Evolutionary conservation across 2,888 invertebrate genomes (phyloP), one percentile per base, ranked within the genome.

Genomic region (Scaptomyza reducta): DNA sequence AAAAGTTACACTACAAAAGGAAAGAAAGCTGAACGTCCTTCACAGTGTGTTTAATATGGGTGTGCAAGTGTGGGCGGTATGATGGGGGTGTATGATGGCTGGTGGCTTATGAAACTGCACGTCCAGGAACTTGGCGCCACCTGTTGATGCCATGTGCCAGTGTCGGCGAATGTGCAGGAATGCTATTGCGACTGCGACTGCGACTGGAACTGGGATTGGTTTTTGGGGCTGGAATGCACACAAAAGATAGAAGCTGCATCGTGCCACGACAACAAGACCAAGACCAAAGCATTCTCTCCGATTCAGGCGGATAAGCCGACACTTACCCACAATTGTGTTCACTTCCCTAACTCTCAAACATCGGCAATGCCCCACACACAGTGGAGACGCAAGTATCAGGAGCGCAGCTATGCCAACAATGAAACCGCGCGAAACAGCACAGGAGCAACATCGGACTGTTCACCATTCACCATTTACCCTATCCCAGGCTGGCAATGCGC

Each of bases 1-100:
- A 79, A 83, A 84, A 70, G 69, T 78, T 84, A 41, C 74, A 63
- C 49, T 46, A 60, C 77, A 82, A 82, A 87, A 83, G 60, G 70
- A 87, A 77, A 68, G 70, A 76, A 78, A 79, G 61, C 65, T 60
- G 64, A 80, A 87, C 87, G 82, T 80, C 82, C 82, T 87, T 83
- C 82, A 83, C 65, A 60, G 63, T 45, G 54, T 47, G 55, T 7
- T 61, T 51, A 5, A n/a, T 45, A 41, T 42, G 38, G 35, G 13
- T 16, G 13, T 33, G 40, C 16, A 33, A 11, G 22, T 11, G 7
- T 40, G 45, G 3, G 42, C 35, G 70, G 70, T 45, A 9, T 35
- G 33, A 4, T 33, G 33, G 33, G 4, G 5, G n/a, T n/a, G n/a
- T n/a, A n/a, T 11, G 33, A 5, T 33, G 35, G 35, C 35, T 31